A percentile compares a stretch with the other conserved stretches of the same genome.
phyloP scores from a whole-genome alignment of 2,113 vertebrate species.

The Misgurnus mizolepis region DNA sequence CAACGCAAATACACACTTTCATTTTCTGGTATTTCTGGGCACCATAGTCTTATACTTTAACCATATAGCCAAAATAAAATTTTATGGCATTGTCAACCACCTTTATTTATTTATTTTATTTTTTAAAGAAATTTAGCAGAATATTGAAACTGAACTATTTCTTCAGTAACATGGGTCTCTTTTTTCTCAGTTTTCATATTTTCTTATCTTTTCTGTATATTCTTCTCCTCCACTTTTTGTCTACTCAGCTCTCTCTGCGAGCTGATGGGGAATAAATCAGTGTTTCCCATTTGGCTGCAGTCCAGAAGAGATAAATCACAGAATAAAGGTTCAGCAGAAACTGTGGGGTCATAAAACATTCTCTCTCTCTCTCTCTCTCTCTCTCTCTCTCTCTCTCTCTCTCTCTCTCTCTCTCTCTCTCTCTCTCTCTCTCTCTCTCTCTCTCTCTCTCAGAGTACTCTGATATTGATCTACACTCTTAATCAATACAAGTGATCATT shows the following conservation, averaged over 20 bases:
- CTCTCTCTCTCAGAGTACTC: background rate
- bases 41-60: too few relatives aligned
- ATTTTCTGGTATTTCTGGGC: background rate
- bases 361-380: background rate
- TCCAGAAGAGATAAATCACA: conserved; percentile 31
- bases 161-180: background rate
- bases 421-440: conserved; percentile 18
- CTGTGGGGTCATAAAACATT: background rate
- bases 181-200: too few relatives aligned
- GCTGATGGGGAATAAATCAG: conserved; percentile 20
- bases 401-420: background rate
- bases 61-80: too few relatives aligned
- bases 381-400: conserved; percentile 13
- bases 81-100: too few relatives aligned
- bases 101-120: too few relatives aligned
- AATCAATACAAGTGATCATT: conserved; percentile 32
- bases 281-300: conserved; percentile 36
- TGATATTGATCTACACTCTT: conserved; percentile 20
- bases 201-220: too few relatives aligned
- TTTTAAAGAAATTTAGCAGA: too few relatives aligned
- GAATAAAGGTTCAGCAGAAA: conserved; percentile 40
- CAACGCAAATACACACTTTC: background rate
- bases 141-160: too few relatives aligned
- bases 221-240: background rate
- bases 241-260: background rate